Evolutionary conservation across 2,113 vertebrate species (phyloP).

Genomic region (Tragelaphus imberbis): DNA sequence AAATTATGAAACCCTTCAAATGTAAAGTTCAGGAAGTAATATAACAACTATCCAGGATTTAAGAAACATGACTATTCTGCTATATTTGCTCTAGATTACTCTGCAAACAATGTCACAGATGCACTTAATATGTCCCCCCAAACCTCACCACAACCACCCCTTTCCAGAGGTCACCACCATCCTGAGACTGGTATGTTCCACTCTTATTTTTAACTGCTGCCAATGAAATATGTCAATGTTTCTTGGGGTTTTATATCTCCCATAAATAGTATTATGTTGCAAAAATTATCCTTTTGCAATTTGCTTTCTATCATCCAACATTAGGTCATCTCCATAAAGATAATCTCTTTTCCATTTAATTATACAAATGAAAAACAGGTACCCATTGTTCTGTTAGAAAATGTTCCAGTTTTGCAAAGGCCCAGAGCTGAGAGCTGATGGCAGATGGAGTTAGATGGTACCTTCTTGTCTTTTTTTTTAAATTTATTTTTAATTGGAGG

Average conservation of each 20-base stretch:
- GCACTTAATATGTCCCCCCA: neutral
- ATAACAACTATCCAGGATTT: neutral
- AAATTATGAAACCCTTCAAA: neutral
- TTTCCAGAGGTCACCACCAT: neutral
- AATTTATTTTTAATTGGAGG: neutral
- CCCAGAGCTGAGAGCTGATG: neutral
- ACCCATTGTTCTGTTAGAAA: neutral
- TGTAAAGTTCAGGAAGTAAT: neutral
- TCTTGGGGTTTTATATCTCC: neutral
- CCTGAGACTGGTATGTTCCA: neutral
- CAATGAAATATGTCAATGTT: neutral
- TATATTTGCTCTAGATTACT: neutral
- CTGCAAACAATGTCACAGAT: neutral
- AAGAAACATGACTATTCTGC: neutral
- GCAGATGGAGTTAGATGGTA: neutral
- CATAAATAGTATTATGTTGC: neutral
- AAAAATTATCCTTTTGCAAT: neutral
- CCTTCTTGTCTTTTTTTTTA: accelerated
- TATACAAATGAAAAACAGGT: neutral
- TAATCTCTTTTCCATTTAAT: neutral
- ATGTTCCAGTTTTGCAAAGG: neutral
- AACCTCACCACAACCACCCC: neutral
- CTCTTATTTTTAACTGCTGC: neutral
- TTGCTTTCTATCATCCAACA: neutral
- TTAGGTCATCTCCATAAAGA: neutral